phyloP scores from a whole-genome alignment of 1,140 invertebrate genomes.

The Colletes latitarsis region DNA sequence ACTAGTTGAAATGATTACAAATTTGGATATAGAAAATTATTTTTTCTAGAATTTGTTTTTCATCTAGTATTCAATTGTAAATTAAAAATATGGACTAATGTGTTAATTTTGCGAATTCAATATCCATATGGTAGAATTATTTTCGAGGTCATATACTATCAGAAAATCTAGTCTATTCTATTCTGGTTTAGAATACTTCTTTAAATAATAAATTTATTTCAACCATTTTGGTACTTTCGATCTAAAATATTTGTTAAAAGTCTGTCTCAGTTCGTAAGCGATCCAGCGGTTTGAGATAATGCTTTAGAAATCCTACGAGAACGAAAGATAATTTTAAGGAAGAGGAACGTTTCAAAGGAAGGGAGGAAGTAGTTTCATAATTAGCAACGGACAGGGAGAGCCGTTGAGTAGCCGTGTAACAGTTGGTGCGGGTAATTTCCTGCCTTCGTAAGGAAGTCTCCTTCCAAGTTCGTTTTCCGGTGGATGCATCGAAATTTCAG shows the following conservation, averaged over 20 bases:
- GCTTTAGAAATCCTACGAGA: not conserved
- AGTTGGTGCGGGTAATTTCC: slow-evolving; percentile 51
- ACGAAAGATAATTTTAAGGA: slow-evolving; percentile 15
- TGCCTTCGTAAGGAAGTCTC: slow-evolving; percentile 30
- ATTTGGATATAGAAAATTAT: too few species aligned
- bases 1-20: too few species aligned
- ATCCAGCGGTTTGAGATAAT: not conserved
- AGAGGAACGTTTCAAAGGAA: slow-evolving; percentile 42
- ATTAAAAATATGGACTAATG: too few species aligned
- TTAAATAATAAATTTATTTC: too few species aligned
- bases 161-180: too few species aligned
- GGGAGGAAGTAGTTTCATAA: slow-evolving; percentile 56
- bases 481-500: slow-evolving; percentile 47
- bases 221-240: too few species aligned
- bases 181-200: too few species aligned
- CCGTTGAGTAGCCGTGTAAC: slow-evolving; percentile 49
- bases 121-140: too few species aligned
- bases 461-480: slow-evolving; percentile 55
- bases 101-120: too few species aligned
- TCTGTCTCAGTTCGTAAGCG: slow-evolving; percentile 11
- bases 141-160: too few species aligned
- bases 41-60: too few species aligned
- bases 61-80: too few species aligned
- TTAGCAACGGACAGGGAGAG: slow-evolving; percentile 48
- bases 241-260: not conserved